A percentile compares a stretch with the other conserved stretches of the same genome.
These are phyloP conservation scores for Dorcus hopei DNA, from an alignment of 2,888 invertebrate species.

Conservation along the genomic window DNA sequence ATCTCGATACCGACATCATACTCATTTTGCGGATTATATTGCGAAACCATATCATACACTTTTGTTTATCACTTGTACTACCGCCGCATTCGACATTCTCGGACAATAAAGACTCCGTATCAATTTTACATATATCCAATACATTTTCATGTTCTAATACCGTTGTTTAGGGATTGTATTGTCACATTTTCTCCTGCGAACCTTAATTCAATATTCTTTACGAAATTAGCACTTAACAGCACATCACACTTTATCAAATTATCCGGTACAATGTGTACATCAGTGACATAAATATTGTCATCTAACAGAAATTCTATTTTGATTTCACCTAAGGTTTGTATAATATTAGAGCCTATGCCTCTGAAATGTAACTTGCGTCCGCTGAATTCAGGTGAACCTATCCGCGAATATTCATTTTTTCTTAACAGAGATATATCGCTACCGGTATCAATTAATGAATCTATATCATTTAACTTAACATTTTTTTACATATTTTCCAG, in stretches of 20 bases:
- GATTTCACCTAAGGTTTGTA: conserved; percentile 12
- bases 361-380: conserved; percentile 5
- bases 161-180: background rate
- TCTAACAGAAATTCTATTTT: background rate
- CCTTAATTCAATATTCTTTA: background rate
- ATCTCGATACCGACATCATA: conserved; percentile 29
- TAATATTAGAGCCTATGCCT: conserved; percentile 4
- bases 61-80: background rate
- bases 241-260: conserved; percentile 4
- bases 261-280: conserved; percentile 12
- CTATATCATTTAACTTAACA: background rate
- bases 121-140: background rate
- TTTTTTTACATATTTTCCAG: background rate
- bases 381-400: conserved; percentile 5
- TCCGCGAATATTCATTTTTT: background rate
- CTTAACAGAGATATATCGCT: no score
- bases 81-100: background rate
- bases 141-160: background rate
- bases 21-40: conserved; percentile 26
- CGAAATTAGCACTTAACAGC: conserved; percentile 10
- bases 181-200: background rate
- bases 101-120: background rate
- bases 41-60: conserved; percentile 19
- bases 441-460: no score
- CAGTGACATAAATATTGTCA: conserved; percentile 1